These are phyloP conservation scores for Blastomussa wellsi DNA, from an alignment of 92 coral and sea anemone genomes.

Conservation along the genomic window DNA sequence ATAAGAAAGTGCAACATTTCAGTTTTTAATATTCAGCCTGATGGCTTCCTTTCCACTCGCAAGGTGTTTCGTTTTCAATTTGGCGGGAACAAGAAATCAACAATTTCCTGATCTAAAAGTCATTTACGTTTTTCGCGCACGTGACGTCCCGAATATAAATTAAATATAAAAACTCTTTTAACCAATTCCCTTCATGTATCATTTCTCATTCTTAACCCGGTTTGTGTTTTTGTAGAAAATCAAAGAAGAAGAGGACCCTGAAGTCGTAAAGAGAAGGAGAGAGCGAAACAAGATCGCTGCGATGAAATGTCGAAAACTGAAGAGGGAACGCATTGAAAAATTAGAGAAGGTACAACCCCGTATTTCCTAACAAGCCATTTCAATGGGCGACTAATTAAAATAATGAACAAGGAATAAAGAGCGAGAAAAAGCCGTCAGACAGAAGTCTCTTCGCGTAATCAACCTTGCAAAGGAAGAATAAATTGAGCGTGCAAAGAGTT, in stretches of 20 bases:
- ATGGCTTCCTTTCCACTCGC: neutral
- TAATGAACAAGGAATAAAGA: too few species aligned
- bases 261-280: constrained; percentile 28
- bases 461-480: too few species aligned
- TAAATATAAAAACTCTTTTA: too few species aligned
- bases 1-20: neutral
- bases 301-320: constrained; percentile 54
- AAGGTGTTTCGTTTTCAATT: constrained; percentile 25
- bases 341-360: constrained; percentile 39
- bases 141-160: neutral
- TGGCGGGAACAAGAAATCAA: neutral
- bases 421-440: neutral
- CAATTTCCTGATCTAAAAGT: neutral
- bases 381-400: neutral
- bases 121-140: neutral
- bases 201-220: neutral
- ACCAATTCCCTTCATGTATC: neutral
- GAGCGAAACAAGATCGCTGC: constrained; percentile 63
- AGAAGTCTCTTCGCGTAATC: too few species aligned
- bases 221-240: constrained; percentile 21
- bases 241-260: constrained; percentile 58
- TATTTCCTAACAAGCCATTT: neutral
- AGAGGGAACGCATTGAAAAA: constrained; percentile 27
- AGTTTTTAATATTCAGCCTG: neutral
- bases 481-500: too few species aligned